phyloP scores from a whole-genome alignment of 1,140 invertebrate genomes.

The Pseudobourletiella spinata region DNA sequence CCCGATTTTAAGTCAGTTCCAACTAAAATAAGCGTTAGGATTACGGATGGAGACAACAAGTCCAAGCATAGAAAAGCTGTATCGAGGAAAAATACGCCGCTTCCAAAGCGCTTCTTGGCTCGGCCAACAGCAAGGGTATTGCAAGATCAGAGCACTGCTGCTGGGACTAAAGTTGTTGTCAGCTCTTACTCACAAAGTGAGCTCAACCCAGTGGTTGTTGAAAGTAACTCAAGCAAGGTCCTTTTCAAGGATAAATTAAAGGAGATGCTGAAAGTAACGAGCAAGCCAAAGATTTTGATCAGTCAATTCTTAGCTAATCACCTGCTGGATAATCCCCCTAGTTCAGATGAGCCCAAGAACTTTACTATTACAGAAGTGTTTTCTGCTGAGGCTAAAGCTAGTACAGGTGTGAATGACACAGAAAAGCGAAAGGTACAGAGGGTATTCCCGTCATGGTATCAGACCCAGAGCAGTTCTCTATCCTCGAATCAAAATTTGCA shows the following conservation, averaged over 20 bases:
- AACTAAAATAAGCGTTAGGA: too few relatives aligned
- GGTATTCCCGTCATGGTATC: background rate
- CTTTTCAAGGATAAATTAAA: too few relatives aligned
- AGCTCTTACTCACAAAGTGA: too few relatives aligned
- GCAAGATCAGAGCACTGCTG: too few relatives aligned
- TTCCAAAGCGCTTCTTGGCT: background rate
- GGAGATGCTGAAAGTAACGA: too few relatives aligned
- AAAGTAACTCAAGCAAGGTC: too few relatives aligned
- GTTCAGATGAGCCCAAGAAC: background rate
- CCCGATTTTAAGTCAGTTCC: background rate
- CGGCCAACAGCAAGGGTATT: background rate
- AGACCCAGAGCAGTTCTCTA: background rate
- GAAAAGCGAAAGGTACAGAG: background rate
- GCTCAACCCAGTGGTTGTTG: too few relatives aligned
- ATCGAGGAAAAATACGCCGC: background rate
- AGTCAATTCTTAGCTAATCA: background rate
- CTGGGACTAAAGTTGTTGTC: too few relatives aligned
- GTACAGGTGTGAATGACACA: background rate
- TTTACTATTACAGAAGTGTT: background rate
- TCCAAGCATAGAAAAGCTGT: background rate
- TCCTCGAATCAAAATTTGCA: background rate
- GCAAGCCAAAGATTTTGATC: background rate
- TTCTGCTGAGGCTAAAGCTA: background rate
- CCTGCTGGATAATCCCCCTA: background rate
- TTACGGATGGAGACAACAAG: background rate